phyloP scores from a whole-genome alignment of 2,113 vertebrate genomes.

The Phoenicopterus ruber region DNA sequence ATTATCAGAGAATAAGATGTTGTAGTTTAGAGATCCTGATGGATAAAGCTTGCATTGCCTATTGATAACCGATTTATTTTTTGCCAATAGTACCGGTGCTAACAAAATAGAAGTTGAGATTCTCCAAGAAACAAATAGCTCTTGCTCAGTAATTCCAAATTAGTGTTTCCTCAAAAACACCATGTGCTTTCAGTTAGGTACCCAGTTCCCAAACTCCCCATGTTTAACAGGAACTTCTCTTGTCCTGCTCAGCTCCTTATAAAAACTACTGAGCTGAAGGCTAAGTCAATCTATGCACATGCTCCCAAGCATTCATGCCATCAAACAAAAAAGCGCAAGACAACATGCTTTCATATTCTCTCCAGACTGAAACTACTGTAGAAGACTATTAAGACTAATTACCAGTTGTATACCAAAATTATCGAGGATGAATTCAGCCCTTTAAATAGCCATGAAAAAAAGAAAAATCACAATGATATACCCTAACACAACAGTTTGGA shows the following conservation, averaged over 20 bases:
- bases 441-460: accelerated
- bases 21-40: not conserved
- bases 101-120: not conserved
- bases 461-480: not conserved
- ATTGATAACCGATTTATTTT: not conserved
- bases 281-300: not conserved
- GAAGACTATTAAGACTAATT: not conserved
- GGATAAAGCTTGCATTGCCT: not conserved
- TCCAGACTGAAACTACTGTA: not conserved
- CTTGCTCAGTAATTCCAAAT: not conserved
- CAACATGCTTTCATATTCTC: not conserved
- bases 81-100: not conserved
- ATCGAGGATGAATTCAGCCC: not conserved
- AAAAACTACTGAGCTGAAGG: not conserved
- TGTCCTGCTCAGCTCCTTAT: not conserved
- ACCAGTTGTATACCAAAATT: not conserved
- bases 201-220: not conserved
- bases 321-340: not conserved
- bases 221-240: not conserved
- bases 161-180: not conserved
- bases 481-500: not conserved
- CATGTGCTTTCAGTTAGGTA: not conserved
- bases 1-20: not conserved
- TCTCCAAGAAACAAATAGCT: not conserved
- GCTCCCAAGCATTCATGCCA: not conserved